A percentile compares a stretch with the other conserved stretches of the same genome.
phyloP scores from a whole-genome alignment of 2,113 vertebrate species.

The Beaufortia kweichowensis region DNA sequence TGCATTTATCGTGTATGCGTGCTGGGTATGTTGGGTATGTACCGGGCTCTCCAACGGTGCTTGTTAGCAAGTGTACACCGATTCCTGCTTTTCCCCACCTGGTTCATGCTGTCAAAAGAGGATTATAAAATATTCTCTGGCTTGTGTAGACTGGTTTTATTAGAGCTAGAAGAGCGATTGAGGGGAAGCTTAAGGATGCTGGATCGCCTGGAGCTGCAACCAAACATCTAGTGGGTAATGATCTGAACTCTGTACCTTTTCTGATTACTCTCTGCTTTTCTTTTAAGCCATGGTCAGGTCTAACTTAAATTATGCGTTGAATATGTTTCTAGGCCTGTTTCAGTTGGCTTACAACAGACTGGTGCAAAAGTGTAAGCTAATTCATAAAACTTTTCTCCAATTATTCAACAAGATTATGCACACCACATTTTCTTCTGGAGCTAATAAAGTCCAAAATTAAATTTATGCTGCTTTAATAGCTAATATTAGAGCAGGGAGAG shows the following conservation, averaged over 20 bases:
- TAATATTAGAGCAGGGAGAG: no score
- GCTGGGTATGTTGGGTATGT: slow-evolving; percentile 48
- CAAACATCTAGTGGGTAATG: slow-evolving; percentile 51
- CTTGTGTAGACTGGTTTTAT: slow-evolving; percentile 46
- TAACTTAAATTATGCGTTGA: no score
- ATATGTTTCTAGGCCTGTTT: no score
- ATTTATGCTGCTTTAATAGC: no score
- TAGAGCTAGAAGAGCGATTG: slow-evolving; percentile 31
- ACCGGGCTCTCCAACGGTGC: slow-evolving; percentile 23
- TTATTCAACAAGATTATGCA: no score
- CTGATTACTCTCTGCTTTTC: not conserved
- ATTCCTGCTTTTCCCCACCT: slow-evolving; percentile 16
- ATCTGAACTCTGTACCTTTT: slow-evolving; percentile 35
- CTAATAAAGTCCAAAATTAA: no score
- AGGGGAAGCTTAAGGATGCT: not conserved
- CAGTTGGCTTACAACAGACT: no score
- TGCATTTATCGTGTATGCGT: slow-evolving; percentile 48
- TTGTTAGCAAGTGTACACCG: slow-evolving; percentile 45
- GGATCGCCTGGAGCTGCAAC: slow-evolving; percentile 45
- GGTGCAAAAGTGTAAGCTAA: no score
- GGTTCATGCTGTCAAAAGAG: slow-evolving; percentile 37
- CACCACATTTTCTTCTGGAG: no score
- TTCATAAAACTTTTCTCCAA: no score
- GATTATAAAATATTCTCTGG: slow-evolving; percentile 58
- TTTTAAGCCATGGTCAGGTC: no score